Conservation (phyloP, 1,140 invertebrate genomes). For the Tetranychus cinnabarinus region DNA sequence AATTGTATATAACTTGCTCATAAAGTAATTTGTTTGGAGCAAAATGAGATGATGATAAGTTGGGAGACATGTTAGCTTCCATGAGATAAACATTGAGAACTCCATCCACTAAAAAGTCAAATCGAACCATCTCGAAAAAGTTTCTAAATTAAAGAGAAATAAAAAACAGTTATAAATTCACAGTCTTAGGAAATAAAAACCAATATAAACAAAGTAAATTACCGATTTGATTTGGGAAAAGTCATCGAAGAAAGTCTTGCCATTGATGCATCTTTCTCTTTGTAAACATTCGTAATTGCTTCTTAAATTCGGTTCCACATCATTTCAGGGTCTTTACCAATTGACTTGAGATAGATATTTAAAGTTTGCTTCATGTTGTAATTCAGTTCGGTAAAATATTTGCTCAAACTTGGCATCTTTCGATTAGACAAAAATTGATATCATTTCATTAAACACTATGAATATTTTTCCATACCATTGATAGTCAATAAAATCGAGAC, state of each 20-base stretch:
- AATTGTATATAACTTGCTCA: constrained; percentile 70
- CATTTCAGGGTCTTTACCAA: constrained; percentile 37
- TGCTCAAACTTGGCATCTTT: constrained; percentile 45
- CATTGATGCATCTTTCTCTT: constrained; percentile 42
- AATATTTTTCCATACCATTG: neutral
- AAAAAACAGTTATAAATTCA: no score
- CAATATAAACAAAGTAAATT: no score
- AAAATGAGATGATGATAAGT: constrained; percentile 78
- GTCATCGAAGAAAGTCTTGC: constrained; percentile 18
- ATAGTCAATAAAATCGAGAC: neutral
- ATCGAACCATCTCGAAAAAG: constrained; percentile 81
- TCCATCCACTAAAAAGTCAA: constrained; percentile 77
- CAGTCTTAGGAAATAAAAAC: no score
- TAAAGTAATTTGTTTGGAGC: constrained; percentile 63
- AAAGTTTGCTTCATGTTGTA: constrained; percentile 69
- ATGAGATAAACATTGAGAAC: constrained; percentile 63
- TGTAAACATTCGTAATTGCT: constrained; percentile 43
- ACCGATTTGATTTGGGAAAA: neutral
- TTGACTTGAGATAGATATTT: constrained; percentile 43
- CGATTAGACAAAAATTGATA: constrained; percentile 2
- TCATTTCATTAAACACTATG: neutral
- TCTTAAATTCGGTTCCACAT: constrained; percentile 62
- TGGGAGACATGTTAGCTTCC: constrained; percentile 96
- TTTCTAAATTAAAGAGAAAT: constrained; percentile 25
- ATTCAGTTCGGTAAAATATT: constrained; percentile 46